Evolutionary conservation across 2,888 invertebrate species (phyloP).

Genomic region (Cephus spinipes): DNA sequence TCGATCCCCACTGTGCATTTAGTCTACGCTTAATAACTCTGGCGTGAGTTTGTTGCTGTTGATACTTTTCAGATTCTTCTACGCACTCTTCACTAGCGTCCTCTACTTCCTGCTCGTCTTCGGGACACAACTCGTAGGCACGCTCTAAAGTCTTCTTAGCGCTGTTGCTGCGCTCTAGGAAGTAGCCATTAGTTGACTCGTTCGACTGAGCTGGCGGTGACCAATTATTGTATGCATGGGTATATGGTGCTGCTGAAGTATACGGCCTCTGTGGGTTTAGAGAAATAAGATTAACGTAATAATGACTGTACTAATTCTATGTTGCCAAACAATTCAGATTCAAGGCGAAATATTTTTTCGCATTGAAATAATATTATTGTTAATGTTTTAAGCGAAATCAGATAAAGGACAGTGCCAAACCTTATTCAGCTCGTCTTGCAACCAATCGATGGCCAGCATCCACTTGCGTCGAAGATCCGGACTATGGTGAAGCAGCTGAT

Average conservation of each 20-base stretch:
- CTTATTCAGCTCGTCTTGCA: conserved; percentile 93
- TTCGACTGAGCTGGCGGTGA: conserved; percentile 95
- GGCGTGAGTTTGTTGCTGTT: conserved; percentile 7
- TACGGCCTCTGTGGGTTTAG: conserved; percentile 66
- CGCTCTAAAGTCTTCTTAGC: conserved; percentile 88
- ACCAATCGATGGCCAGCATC: conserved; percentile 91
- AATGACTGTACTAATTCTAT: neutral
- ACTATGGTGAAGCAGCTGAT: conserved; percentile 82
- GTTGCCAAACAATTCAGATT: no score
- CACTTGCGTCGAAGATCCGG: conserved; percentile 87
- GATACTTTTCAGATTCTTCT: conserved; percentile 23
- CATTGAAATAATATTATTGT: neutral
- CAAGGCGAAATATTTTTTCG: neutral
- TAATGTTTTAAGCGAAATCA: neutral
- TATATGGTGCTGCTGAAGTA: conserved; percentile 77
- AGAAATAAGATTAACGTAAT: no score
- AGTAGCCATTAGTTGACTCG: conserved; percentile 94
- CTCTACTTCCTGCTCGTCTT: conserved; percentile 69
- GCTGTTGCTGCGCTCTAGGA: conserved; percentile 93
- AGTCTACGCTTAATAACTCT: conserved; percentile 12
- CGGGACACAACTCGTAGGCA: conserved; percentile 81
- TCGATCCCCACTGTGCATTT: conserved; percentile 23
- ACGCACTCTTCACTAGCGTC: conserved; percentile 37
- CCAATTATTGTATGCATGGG: conserved; percentile 92
- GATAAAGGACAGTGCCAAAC: conserved; percentile 56